Evolutionary conservation across 2,888 invertebrate genomes (phyloP), one percentile per base, ranked within the genome.

Genomic region (Heliconius erato): DNA sequence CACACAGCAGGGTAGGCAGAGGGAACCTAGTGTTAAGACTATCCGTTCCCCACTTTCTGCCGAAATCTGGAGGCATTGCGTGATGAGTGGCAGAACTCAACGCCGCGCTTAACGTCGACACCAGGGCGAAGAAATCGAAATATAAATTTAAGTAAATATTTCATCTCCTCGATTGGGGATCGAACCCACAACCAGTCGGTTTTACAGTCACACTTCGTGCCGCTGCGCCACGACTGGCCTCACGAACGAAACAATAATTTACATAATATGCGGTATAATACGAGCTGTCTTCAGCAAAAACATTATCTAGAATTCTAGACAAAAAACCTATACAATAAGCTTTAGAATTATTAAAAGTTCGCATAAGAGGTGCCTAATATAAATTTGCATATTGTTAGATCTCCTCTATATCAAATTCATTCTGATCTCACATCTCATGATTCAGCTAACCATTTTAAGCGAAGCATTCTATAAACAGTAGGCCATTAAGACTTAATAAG

Each of bases 361-460:
- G 35, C 26, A 72, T 79, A 12, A 65, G 54, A 67, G n/a, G 72
- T 80, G 65, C 68, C 49, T 59, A 54, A 69, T 74, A 40, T 35
- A n/a, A 32, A 67, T 77, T 65, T 82, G n/a, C 54, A 63, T 71
- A 65, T 67, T 63, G 49, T 71, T 65, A 74, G 74, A 32, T 82
- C 63, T 68, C 44, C 26, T 67, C 82, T 79, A 69, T 79, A 82
- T 82, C 65, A 82, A 82, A 82, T 82, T 81, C 71, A 79, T 83
- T 85, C 89, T 93, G 92, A 92, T 93, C 91, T 93, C 92, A 93
- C 90, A 90, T 88, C 81, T 86, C 86, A 89, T 93, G 94, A 94
- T 89, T 94, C 93, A 93, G 87, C 85, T 79, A 68, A 84, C 91
- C 90, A 87, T 90, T 88, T 91, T 90, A 87, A 90, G 90, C 78